A percentile compares a stretch with the other conserved stretches of the same genome.
Conservation (phyloP, 2,113 vertebrate genomes). For the Oncorhynchus gorbuscha region DNA sequence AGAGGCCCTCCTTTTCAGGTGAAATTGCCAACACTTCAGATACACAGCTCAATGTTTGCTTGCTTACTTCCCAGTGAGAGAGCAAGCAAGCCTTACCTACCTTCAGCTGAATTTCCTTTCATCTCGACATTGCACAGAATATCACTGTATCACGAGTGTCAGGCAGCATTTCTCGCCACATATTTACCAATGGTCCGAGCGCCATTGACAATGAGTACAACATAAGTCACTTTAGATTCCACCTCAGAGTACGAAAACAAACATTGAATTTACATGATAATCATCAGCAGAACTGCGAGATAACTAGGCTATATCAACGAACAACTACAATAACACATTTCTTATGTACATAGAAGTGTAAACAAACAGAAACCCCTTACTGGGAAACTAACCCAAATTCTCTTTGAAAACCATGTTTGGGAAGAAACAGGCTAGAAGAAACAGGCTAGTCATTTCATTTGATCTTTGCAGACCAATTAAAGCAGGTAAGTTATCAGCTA, state of each 20-base stretch:
- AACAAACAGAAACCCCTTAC: background rate
- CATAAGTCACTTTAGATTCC: background rate
- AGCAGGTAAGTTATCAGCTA: background rate
- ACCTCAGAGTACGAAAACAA: background rate
- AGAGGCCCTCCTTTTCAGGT: conserved; percentile 61
- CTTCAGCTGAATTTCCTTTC: conserved; percentile 62
- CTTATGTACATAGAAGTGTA: background rate
- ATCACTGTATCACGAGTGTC: conserved; percentile 63
- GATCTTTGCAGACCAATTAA: conserved; percentile 10
- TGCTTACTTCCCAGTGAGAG: conserved; percentile 64
- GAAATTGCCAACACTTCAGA: conserved; percentile 68
- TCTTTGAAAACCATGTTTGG: background rate
- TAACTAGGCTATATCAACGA: background rate
- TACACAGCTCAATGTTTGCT: conserved; percentile 64
- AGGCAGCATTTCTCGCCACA: conserved; percentile 58
- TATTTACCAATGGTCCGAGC: conserved; percentile 50
- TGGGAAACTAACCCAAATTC: background rate
- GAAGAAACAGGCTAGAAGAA: background rate
- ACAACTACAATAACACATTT: background rate
- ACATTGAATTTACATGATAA: background rate
- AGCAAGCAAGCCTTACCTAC: conserved; percentile 52
- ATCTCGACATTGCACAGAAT: conserved; percentile 59
- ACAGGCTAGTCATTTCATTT: conserved; percentile 7
- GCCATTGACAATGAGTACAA: background rate
- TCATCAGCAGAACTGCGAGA: background rate